Conservation (phyloP, 92 coral and sea anemone species). For the Parazoanthus darwini region DNA sequence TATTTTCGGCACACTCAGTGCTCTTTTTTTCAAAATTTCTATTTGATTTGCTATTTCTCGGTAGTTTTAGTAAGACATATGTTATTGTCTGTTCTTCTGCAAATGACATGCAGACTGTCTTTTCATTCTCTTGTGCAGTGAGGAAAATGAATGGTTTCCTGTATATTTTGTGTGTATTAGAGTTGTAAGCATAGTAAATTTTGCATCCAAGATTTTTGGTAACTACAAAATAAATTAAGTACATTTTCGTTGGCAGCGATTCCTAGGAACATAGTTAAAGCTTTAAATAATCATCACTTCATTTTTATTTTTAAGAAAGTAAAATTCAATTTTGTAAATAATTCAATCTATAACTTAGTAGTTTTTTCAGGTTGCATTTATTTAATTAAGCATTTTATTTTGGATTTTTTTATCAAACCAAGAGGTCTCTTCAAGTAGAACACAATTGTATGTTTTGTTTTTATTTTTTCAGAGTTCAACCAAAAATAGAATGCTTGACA, state of each 20-base stretch:
- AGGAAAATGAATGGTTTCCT: background rate
- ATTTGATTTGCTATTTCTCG: background rate
- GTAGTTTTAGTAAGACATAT: no score
- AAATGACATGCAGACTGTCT: no score
- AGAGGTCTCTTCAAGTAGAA: background rate
- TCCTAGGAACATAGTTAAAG: no score
- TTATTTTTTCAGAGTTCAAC: background rate
- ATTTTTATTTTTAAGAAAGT: no score
- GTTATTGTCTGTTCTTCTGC: no score
- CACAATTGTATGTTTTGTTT: no score
- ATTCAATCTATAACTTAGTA: background rate
- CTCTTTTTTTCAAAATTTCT: no score
- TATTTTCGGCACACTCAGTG: background rate
- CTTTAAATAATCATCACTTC: background rate
- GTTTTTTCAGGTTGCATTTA: no score
- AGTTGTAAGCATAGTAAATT: no score
- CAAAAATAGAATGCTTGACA: background rate
- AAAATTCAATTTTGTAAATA: no score
- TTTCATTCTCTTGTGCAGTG: no score
- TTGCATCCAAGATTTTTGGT: background rate
- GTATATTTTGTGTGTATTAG: background rate
- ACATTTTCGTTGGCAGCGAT: background rate
- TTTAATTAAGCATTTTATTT: background rate
- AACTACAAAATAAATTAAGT: no score
- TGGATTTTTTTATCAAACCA: background rate